Base-by-base conservation (phyloP, 2,113 vertebrate genomes). In the Pygoscelis adeliae region DNA sequence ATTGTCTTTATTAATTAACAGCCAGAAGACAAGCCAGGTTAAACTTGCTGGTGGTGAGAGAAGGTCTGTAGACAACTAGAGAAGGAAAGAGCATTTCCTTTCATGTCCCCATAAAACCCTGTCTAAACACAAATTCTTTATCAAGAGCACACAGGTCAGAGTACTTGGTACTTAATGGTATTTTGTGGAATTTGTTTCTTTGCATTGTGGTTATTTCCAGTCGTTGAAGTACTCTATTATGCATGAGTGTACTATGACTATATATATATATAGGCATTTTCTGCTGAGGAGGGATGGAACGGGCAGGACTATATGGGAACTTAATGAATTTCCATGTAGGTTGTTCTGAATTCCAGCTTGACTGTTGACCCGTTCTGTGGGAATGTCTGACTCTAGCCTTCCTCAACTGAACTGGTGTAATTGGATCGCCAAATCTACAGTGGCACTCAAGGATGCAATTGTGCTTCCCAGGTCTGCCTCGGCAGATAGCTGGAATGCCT, bases 361-460 rank as follows among this genome's bases (percentile, higher is more conserved):
- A 73, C 44, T 49, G 21, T 14, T 79, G 81, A 22, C 30, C 61
- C 11, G 34, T 66, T 36, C 27, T 10, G 9, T 29, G 52, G 46
- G 55, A 71, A 0, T 18, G 22, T 29, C 34, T 58, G 46, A 20
- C 40, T 70, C 5, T 8, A 14, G 8, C 23, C 21, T 84, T 53
- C 42, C 47, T 40, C 1, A 3, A 2, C 18, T 36, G 63, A 50
- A 7, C 62, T 38, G 23, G 12, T 65, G 42, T 15, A 10, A 9
- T 0, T 32, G 67, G 20, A 11, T 20, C 1, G 0, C 15, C 44
- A n/a, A 21, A 21, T 15, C 32, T 40, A 3, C 36, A 16, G n/a
- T 6, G 32, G 5, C 10, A 8, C 56, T 30, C 29, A 13, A 21
- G 42, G 56, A 15, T n/a, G 34, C 4, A 18, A 2, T 22, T 78